Conservation (phyloP, 2,888 invertebrate genomes). For the Acronicta leporina region DNA sequence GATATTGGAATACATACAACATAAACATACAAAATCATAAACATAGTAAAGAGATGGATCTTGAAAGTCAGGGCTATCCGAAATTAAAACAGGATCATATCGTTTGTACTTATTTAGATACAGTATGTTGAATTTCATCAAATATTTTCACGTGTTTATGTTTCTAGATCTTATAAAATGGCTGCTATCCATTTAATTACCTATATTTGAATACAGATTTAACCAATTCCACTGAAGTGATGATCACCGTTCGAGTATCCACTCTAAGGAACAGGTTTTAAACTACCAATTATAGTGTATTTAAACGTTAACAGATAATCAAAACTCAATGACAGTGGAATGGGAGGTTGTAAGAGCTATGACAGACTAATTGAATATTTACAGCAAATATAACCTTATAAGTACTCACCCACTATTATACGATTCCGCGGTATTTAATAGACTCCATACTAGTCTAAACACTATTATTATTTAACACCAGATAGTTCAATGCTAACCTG, state of each 20-base stretch:
- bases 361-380: slow-evolving; percentile 1
- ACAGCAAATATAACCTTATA: slow-evolving; percentile 2
- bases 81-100: background rate
- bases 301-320: background rate
- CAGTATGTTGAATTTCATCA: too few species aligned
- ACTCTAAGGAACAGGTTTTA: too few species aligned
- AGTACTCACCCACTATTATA: slow-evolving; percentile 3
- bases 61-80: background rate
- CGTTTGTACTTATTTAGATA: background rate
- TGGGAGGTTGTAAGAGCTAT: background rate
- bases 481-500: slow-evolving; percentile 23
- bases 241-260: too few species aligned
- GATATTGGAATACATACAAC: slow-evolving; percentile 13
- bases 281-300: background rate
- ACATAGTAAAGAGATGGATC: background rate
- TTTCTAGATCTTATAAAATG: too few species aligned
- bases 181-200: too few species aligned
- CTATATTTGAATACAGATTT: too few species aligned
- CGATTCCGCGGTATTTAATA: background rate
- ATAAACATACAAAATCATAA: slow-evolving; percentile 15
- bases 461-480: slow-evolving; percentile 28
- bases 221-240: too few species aligned
- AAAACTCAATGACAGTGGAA: background rate
- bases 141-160: too few species aligned
- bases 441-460: background rate